Conservation (phyloP, 1,140 invertebrate species). For the Hycleus cichorii region DNA sequence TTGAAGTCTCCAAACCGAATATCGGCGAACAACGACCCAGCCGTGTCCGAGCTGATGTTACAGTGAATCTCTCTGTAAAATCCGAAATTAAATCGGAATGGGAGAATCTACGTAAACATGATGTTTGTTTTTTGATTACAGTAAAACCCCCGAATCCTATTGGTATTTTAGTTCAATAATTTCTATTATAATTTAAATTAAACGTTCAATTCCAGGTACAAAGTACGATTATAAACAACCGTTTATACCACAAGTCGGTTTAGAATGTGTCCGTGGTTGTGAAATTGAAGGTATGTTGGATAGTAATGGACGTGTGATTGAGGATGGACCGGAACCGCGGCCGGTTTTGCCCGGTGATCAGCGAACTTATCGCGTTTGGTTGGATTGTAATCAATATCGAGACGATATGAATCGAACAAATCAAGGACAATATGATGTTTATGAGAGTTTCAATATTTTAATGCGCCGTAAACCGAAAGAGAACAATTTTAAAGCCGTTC, state of each 20-base stretch:
- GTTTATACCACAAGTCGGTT: constrained; percentile 85
- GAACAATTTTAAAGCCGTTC: constrained; percentile 98
- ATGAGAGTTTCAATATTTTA: constrained; percentile 84
- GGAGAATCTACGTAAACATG: constrained; percentile 94
- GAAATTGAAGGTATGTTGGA: constrained; percentile 99
- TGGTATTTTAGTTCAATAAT: constrained; percentile 46
- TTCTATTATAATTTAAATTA: background rate
- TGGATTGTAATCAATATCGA: constrained; percentile 96
- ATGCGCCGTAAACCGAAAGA: constrained; percentile 97
- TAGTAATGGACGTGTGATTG: constrained; percentile 89
- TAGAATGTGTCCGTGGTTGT: constrained; percentile 90
- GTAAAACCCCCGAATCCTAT: constrained; percentile 76
- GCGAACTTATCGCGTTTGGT: constrained; percentile 86
- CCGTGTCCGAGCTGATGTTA: constrained; percentile 87
- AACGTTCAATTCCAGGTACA: constrained; percentile 38
- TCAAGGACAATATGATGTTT: constrained; percentile 61
- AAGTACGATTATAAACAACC: constrained; percentile 74
- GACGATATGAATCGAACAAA: constrained; percentile 80
- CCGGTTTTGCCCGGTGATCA: constrained; percentile 80
- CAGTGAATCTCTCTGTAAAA: constrained; percentile 83
- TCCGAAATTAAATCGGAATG: constrained; percentile 93
- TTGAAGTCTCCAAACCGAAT: constrained; percentile 88
- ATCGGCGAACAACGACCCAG: constrained; percentile 92
- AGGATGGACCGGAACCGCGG: constrained; percentile 89
- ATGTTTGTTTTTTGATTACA: constrained; percentile 94